Percentiles rank a stretch among this genome's conserved stretches.
phyloP scores from a whole-genome alignment of 2,888 invertebrate species.

The Gasteruption jaculator region DNA sequence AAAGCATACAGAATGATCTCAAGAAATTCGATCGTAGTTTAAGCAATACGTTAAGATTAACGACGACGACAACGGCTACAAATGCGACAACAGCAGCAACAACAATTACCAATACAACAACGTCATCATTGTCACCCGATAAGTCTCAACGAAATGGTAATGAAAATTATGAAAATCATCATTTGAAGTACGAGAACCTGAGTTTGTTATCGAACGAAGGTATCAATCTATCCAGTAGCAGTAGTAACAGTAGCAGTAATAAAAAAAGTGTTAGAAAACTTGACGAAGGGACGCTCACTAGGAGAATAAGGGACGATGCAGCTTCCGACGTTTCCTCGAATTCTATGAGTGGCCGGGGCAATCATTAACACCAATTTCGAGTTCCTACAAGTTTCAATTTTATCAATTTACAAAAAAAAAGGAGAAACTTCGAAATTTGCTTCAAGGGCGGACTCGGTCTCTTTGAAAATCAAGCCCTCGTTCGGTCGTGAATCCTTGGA shows the following conservation, averaged over 20 bases:
- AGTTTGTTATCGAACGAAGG: conserved; percentile 34
- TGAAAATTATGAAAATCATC: conserved; percentile 40
- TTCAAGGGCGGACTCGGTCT: not conserved
- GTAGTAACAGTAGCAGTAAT: conserved; percentile 39
- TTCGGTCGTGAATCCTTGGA: too few relatives aligned
- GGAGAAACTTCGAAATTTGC: not conserved
- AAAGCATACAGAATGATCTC: conserved; percentile 44
- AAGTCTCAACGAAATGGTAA: conserved; percentile 39
- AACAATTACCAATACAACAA: too few relatives aligned
- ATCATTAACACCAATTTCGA: conserved; percentile 28
- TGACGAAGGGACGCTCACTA: conserved; percentile 36
- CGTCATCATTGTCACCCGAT: too few relatives aligned
- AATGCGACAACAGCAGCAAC: too few relatives aligned
- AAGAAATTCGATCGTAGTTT: conserved; percentile 43
- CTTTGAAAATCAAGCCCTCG: conserved; percentile 1
- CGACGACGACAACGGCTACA: too few relatives aligned
- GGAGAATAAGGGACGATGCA: conserved; percentile 36
- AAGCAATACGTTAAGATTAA: conserved; percentile 38
- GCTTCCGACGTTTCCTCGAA: conserved; percentile 38
- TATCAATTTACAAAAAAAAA: conserved; percentile 10
- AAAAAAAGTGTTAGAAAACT: conserved; percentile 39
- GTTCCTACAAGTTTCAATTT: conserved; percentile 12
- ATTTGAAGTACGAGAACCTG: conserved; percentile 30
- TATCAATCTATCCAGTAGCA: conserved; percentile 36
- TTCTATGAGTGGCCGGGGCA: conserved; percentile 36